Base-by-base conservation (phyloP, 2,797 vertebrate species). In the Coranthus polyacanthus region DNA sequence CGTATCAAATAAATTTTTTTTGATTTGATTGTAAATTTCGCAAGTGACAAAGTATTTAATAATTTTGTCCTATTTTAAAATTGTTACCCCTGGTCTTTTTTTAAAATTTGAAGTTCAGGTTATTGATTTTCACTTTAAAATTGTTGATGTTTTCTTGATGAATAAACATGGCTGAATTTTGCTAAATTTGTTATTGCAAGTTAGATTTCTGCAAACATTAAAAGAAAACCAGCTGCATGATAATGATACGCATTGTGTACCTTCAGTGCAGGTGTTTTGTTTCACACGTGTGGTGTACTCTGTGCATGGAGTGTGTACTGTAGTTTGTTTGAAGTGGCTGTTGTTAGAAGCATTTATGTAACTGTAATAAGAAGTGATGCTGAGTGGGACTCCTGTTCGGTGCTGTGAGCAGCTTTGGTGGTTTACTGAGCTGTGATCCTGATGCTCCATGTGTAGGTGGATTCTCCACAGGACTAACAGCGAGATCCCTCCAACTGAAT, bases 401-500 rank as follows among this genome's bases (percentile, higher is more conserved):
- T 44, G 81, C 78, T 26, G 24, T 49, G 63, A 72, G 79, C 83
- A 68, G 79, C 68, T 85, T 68, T 81, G 65, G 67, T 81, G 76
- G 75, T 88, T 71, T 32, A 64, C 80, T 73, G 75, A 62, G 69
- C 72, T 75, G 68, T 79, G 91, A 86, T 92, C 89, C 89, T 60
- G 68, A 55, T 84, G 84, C 81, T 92, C 68, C 59, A 49, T 86
- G 92, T 92, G 93, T 94, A 92, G 93, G 93, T 89, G 92, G 90
- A 73, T 86, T 86, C 82, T 91, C 88, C 78, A 84, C 63, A 78
- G 84, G 82, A 91, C 78, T 68, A 87, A 84, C 67, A 63, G 68
- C 21, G 53, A 84, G 70, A 86, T 81, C 76, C 67, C 78, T 83
- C 42, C 58, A 81, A 67, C 75, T 88, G 78, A 90, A 87, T 75